phyloP scores from a whole-genome alignment of 2,113 vertebrate genomes.

The Pelecanoides urinatrix region DNA sequence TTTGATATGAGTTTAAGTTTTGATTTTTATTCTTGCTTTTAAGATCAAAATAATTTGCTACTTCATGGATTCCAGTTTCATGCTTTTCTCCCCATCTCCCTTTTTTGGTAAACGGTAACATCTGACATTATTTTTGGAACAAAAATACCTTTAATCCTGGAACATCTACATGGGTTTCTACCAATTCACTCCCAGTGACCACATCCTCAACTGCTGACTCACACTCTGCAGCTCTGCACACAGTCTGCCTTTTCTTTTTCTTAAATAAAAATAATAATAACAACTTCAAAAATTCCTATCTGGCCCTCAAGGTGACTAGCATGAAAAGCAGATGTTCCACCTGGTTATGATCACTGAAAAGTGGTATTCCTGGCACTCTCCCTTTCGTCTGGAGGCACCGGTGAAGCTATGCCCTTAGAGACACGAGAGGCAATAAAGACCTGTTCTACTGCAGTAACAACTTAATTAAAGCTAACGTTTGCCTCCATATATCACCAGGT shows the following conservation, averaged over 20 bases:
- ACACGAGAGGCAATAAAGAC: background rate
- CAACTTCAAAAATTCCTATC: background rate
- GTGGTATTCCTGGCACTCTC: background rate
- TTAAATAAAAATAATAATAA: background rate
- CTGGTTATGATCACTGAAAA: background rate
- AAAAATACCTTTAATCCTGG: background rate
- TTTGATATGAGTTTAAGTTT: background rate
- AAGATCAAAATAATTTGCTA: background rate
- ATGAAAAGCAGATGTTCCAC: background rate
- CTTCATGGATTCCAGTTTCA: background rate
- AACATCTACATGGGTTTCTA: background rate
- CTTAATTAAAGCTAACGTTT: background rate
- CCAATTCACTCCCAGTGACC: background rate
- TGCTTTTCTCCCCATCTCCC: background rate
- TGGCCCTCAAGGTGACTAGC: background rate
- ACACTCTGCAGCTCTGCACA: background rate
- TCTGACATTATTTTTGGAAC: background rate
- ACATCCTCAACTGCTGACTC: slow-evolving; percentile 8
- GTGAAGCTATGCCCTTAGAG: background rate
- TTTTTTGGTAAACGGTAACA: background rate
- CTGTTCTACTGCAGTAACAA: background rate
- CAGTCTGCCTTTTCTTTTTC: background rate
- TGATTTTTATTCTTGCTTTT: background rate
- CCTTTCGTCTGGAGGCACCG: background rate
- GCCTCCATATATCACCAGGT: background rate